Percentiles rank a stretch among this genome's conserved stretches.
Evolutionary conservation across 2,113 vertebrate species (phyloP).

Genomic region (Caloenas nicobarica): DNA sequence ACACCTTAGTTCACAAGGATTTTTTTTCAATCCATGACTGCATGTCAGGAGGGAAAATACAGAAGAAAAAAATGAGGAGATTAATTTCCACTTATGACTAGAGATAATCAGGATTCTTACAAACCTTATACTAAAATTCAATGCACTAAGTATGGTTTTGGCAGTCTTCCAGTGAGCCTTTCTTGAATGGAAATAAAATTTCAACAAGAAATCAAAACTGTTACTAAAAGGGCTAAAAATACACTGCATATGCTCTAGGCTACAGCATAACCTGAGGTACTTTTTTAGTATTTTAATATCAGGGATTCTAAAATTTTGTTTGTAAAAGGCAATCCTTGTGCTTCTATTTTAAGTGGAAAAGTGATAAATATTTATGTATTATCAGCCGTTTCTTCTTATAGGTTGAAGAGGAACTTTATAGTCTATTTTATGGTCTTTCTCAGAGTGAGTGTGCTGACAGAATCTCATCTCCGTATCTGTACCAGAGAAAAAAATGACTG

Average conservation of each 20-base stretch:
- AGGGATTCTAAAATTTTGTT: background rate
- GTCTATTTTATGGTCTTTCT: background rate
- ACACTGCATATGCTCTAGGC: background rate
- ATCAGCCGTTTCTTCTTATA: background rate
- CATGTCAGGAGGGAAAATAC: background rate
- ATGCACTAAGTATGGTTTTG: background rate
- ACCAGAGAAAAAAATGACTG: background rate
- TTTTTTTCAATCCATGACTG: background rate
- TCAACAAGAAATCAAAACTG: background rate
- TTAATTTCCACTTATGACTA: background rate
- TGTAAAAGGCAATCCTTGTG: background rate
- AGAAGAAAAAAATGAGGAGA: background rate
- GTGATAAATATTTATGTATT: background rate
- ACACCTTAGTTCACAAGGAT: background rate
- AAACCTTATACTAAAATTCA: background rate
- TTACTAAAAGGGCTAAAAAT: background rate
- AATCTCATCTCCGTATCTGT: background rate
- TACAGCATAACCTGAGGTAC: background rate
- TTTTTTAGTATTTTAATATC: background rate
- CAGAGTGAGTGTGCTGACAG: background rate
- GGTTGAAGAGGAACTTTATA: background rate
- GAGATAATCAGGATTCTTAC: background rate
- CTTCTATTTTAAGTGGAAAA: background rate
- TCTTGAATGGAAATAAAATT: background rate
- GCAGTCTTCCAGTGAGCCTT: background rate